A percentile compares a stretch with the other conserved stretches of the same genome.
phyloP scores from a whole-genome alignment of 2,888 invertebrate genomes.

The Pimpla rufipes region DNA sequence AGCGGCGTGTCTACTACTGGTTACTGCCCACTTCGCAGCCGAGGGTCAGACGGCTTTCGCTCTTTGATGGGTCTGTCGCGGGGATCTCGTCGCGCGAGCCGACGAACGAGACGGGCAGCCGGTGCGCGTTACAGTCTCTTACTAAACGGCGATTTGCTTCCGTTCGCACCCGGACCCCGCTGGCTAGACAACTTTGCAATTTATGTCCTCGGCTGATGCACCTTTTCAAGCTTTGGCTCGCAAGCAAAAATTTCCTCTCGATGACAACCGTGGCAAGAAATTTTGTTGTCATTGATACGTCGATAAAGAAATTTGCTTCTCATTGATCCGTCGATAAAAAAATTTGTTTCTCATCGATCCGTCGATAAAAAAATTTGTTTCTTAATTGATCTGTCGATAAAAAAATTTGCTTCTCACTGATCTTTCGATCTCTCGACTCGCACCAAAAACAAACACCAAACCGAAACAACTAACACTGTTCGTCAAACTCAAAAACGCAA shows the following conservation, averaged over 20 bases:
- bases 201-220: constrained; percentile 24
- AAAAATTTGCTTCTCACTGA: no score
- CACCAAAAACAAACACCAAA: not conserved
- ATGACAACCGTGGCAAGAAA: not conserved
- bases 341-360: no score
- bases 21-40: constrained; percentile 51
- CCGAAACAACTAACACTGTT: not conserved
- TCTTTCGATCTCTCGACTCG: no score
- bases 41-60: constrained; percentile 61
- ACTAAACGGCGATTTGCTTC: constrained; percentile 64
- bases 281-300: no score
- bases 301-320: no score
- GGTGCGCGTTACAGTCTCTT: constrained; percentile 45
- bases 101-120: constrained; percentile 23
- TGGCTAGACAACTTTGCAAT: constrained; percentile 37
- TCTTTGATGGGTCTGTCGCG: constrained; percentile 64
- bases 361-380: no score
- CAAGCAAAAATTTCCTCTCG: not conserved
- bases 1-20: constrained; percentile 44
- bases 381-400: no score
- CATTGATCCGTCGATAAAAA: no score
- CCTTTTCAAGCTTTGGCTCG: not conserved
- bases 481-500: not conserved
- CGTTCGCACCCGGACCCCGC: constrained; percentile 37
- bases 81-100: constrained; percentile 39